Evolutionary conservation across 2,797 vertebrate genomes (phyloP), one percentile per base, ranked within the genome.

Genomic region (Liasis olivaceus): DNA sequence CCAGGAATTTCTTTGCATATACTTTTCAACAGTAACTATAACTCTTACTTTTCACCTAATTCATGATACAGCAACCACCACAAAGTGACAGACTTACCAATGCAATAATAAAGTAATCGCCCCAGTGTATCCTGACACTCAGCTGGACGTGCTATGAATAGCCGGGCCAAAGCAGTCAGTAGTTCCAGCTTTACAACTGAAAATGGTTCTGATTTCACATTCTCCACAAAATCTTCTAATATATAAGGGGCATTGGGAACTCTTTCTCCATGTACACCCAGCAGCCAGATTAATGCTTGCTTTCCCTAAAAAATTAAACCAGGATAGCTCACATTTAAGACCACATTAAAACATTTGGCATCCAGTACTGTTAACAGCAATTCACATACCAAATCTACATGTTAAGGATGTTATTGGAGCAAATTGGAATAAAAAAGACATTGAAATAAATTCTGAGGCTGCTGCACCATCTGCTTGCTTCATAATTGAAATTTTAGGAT

Each of bases 61-160:
- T 64, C 26, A 47, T 7, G 0, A 69, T 69, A 84, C 2, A 90
- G 36, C 20, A 88, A 22, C 6, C 51, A 64, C 36, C 66, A 87
- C 8, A 81, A 84, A 88, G 14, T 31, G 36, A 64, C 85, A 92
- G 42, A 93, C 97, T 56, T 92, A 99, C 99, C 99, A 92, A 99
- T 98, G 96, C 98, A 99, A 96, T 98, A 98, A 94, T 98, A 95
- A 69, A 99, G 96, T 93, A 99, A 97, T 6, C 99, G 98, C 17
- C 99, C 99, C 24, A 99, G 97, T 97, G 96, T 98, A 96, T 99
- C 99, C 95, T 99, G 99, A 4, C 98, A 99, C 97, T 99, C 99
- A 0, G 99, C 99, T 0, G 99, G 99, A 0, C 99, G 98, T 0
- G 97, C 97, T 91, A 99, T 96, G 96, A 99, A 99, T 20, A 99